Conservation (phyloP, 2,888 invertebrate genomes). For the Melikaiella ostensackeni region DNA sequence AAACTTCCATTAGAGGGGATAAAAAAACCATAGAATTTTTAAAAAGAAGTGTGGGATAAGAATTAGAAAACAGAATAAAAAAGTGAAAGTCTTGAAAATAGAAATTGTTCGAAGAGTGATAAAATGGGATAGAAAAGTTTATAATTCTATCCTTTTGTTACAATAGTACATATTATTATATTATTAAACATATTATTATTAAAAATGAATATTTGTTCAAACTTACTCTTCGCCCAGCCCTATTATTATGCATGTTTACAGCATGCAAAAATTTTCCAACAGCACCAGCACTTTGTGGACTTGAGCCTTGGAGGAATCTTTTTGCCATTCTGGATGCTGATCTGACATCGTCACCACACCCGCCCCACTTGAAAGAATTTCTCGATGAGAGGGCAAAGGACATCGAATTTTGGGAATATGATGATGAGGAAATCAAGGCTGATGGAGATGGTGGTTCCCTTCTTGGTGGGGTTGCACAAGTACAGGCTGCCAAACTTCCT, state of each 20-base stretch:
- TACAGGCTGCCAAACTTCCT: conserved; percentile 86
- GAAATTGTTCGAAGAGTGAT: no score
- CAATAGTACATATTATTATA: no score
- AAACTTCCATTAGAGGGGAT: no score
- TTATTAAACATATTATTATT: no score
- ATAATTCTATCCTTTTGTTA: no score
- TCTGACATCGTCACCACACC: conserved; percentile 89
- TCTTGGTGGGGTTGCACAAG: conserved; percentile 86
- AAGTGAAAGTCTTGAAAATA: no score
- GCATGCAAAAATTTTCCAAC: conserved; percentile 79
- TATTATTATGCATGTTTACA: conserved; percentile 88
- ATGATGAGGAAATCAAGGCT: conserved; percentile 68
- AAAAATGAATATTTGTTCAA: not conserved
- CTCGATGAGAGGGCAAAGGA: conserved; percentile 72
- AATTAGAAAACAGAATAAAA: no score
- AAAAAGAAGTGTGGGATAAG: no score
- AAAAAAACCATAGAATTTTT: no score
- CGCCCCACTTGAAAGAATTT: conserved; percentile 90
- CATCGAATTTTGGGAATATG: conserved; percentile 65
- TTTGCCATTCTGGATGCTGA: conserved; percentile 86
- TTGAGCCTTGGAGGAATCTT: conserved; percentile 84
- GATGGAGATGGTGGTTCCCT: conserved; percentile 79
- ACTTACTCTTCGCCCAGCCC: conserved; percentile 86
- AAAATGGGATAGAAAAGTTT: no score
- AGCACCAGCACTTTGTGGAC: conserved; percentile 68